Conservation (phyloP, 2,797 vertebrate species). For the Spatula clypeata region DNA sequence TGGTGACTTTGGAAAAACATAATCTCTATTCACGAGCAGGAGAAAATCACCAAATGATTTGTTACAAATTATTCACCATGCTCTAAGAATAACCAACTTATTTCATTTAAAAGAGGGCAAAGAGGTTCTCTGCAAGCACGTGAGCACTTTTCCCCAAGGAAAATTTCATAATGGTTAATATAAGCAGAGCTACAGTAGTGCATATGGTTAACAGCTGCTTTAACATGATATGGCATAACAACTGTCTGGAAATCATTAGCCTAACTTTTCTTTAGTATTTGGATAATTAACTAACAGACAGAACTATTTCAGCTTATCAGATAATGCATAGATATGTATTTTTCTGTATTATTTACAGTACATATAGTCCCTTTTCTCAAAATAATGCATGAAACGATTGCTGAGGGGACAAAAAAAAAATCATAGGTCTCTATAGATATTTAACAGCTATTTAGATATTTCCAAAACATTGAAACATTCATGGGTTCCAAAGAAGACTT, state of each 20-base stretch:
- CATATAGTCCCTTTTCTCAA: constrained; percentile 19
- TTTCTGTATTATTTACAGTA: constrained; percentile 38
- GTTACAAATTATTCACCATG: constrained; percentile 53
- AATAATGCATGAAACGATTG: not conserved
- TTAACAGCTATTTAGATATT: constrained; percentile 60
- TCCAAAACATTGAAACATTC: constrained; percentile 56
- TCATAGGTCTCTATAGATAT: constrained; percentile 23
- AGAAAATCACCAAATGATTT: constrained; percentile 63
- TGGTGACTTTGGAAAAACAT: not conserved
- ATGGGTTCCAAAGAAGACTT: constrained; percentile 44
- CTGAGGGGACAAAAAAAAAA: not conserved
- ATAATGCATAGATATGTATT: not conserved
- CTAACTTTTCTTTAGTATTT: constrained; percentile 60
- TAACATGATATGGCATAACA: constrained; percentile 65
- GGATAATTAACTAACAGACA: constrained; percentile 68
- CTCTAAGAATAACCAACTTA: constrained; percentile 49
- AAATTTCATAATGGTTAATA: constrained; percentile 69
- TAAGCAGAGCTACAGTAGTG: constrained; percentile 72
- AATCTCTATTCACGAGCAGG: not conserved
- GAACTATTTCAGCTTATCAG: constrained; percentile 63
- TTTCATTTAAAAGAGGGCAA: constrained; percentile 53
- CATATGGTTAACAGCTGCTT: constrained; percentile 79
- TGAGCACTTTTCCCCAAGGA: constrained; percentile 55
- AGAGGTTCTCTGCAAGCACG: constrained; percentile 40
- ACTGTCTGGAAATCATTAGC: constrained; percentile 75